A percentile compares a stretch with the other conserved stretches of the same genome.
These are phyloP conservation scores for Holothuria leucospilota DNA, from an alignment of 53 echinoderm and acorn worm species.

Conservation along the genomic window DNA sequence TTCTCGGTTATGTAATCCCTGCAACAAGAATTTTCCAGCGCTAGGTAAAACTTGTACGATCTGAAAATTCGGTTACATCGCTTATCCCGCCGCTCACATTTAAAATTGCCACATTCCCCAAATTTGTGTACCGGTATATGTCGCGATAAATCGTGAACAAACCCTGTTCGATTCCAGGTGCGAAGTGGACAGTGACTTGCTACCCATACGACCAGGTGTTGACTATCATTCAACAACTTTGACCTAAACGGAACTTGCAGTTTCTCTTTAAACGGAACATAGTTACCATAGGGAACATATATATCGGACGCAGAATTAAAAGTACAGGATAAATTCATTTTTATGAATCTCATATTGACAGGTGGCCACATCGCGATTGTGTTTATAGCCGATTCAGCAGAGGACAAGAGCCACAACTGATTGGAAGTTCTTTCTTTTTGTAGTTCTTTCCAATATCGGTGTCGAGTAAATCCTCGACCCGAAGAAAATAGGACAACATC, in stretches of 20 bases:
- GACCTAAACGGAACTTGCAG: constrained; percentile 10
- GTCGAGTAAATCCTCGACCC: neutral
- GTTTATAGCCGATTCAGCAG: constrained; percentile 22
- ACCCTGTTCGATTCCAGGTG: constrained; percentile 16
- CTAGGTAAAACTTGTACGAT: constrained; percentile 32
- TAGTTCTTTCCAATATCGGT: constrained; percentile 5
- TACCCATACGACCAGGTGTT: constrained; percentile 25
- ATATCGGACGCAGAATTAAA: constrained; percentile 23
- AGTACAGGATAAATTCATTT: constrained; percentile 24
- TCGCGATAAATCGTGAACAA: constrained; percentile 22
- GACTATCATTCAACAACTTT: constrained; percentile 24
- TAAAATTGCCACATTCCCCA: constrained; percentile 22
- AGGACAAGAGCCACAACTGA: constrained; percentile 14
- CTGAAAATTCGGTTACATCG: neutral
- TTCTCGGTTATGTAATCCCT: constrained; percentile 39
- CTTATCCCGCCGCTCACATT: neutral
- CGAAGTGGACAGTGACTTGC: constrained; percentile 16
- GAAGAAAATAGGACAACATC: constrained; percentile 21
- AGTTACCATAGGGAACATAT: constrained; percentile 16
- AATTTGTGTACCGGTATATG: constrained; percentile 21
- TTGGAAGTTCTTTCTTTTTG: constrained; percentile 1
- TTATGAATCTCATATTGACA: neutral
- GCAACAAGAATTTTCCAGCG: constrained; percentile 29
- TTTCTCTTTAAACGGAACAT: constrained; percentile 1
- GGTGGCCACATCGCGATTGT: constrained; percentile 26